phyloP scores from a whole-genome alignment of 2,888 invertebrate genomes.

The Xestia c-nigrum region DNA sequence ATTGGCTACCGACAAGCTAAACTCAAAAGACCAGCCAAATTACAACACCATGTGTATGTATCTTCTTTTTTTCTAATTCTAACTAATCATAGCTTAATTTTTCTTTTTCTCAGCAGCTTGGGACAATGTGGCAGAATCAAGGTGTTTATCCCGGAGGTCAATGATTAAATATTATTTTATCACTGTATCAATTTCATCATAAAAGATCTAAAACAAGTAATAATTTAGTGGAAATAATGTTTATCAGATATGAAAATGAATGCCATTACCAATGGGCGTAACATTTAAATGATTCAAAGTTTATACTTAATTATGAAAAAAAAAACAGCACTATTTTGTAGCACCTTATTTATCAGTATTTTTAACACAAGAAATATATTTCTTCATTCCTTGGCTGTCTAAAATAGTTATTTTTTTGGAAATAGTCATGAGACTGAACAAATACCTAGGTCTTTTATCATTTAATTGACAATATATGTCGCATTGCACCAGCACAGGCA shows the following conservation, averaged over 20 bases:
- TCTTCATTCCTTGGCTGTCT: neutral
- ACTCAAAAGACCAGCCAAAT: slow-evolving; percentile 83
- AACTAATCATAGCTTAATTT: slow-evolving; percentile 69
- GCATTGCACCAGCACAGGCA: slow-evolving; percentile 61
- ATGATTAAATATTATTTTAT: slow-evolving; percentile 62
- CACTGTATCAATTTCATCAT: slow-evolving; percentile 53
- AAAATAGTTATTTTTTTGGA: neutral
- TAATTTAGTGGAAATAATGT: neutral
- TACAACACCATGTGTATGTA: slow-evolving; percentile 90
- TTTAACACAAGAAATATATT: neutral
- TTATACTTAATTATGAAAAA: neutral
- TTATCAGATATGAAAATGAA: slow-evolving; percentile 9
- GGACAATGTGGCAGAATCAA: slow-evolving; percentile 87
- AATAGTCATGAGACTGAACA: slow-evolving; percentile 3
- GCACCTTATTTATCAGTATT: neutral
- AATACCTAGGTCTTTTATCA: slow-evolving; percentile 57
- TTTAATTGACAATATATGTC: slow-evolving; percentile 53
- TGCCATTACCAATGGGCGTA: neutral
- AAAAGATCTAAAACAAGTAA: slow-evolving; percentile 37
- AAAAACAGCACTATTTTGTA: neutral
- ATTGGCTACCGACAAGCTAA: slow-evolving; percentile 86
- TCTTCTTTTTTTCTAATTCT: slow-evolving; percentile 61
- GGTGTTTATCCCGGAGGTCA: slow-evolving; percentile 89
- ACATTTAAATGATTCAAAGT: neutral
- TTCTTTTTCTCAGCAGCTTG: slow-evolving; percentile 78